Evolutionary conservation across 2,113 vertebrate species (phyloP).

Genomic region (Onychorhynchus coronatus): DNA sequence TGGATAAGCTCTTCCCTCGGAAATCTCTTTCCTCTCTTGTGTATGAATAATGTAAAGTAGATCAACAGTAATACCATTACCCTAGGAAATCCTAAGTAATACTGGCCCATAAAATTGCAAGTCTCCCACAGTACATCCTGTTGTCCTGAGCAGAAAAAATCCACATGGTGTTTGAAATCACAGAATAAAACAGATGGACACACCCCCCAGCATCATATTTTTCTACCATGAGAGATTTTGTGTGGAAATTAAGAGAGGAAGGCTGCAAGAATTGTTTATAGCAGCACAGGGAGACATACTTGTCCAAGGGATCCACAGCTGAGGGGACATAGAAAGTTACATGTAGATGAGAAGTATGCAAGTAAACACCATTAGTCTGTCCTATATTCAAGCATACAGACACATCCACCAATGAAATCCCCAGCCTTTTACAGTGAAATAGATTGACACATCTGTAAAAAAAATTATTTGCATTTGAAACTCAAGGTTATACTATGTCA

Average conservation of each 20-base stretch:
- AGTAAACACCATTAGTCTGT: background rate
- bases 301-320: background rate
- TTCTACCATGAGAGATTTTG: background rate
- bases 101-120: background rate
- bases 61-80: background rate
- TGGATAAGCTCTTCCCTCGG: background rate
- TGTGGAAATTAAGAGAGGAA: background rate
- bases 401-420: background rate
- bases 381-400: background rate
- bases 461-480: background rate
- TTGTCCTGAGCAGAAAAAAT: background rate
- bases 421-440: background rate
- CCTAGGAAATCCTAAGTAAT: background rate
- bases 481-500: background rate
- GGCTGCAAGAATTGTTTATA: background rate
- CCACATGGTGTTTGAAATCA: background rate
- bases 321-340: background rate
- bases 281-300: background rate
- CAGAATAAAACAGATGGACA: background rate
- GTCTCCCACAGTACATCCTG: background rate
- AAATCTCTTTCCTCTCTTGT: background rate
- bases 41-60: background rate
- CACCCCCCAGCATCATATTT: background rate
- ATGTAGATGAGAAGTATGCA: background rate
- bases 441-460: background rate